These are phyloP conservation scores for Tachysurus fulvidraco DNA, from an alignment of 2,113 vertebrate species.

Conservation along the genomic window DNA sequence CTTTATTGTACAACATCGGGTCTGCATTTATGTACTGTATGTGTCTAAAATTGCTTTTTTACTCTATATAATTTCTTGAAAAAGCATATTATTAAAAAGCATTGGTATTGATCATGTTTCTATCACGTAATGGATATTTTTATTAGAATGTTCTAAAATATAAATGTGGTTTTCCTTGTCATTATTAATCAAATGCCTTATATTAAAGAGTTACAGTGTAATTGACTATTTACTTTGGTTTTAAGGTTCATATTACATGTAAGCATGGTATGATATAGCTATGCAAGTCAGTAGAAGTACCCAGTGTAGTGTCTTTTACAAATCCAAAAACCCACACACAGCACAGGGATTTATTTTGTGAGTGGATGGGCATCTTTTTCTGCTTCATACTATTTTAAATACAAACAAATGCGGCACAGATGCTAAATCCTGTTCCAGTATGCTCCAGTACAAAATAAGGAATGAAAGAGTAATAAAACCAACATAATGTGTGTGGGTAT, in stretches of 20 bases:
- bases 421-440: background rate
- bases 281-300: background rate
- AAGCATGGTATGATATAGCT: background rate
- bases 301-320: background rate
- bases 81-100: too few species aligned
- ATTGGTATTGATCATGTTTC: background rate
- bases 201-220: background rate
- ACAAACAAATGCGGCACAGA: background rate
- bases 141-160: background rate
- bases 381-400: background rate
- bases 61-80: too few species aligned
- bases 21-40: background rate
- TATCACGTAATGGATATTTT: background rate
- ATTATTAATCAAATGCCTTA: background rate
- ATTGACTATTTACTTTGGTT: background rate
- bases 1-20: background rate
- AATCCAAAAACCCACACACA: background rate
- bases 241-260: background rate
- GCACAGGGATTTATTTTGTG: background rate
- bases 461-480: background rate
- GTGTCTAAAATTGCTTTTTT: background rate
- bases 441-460: background rate
- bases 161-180: too few species aligned
- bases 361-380: background rate
- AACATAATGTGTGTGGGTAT: background rate